Evolutionary conservation across 2,797 vertebrate genomes (phyloP).

Genomic region (Xenops minutus): DNA sequence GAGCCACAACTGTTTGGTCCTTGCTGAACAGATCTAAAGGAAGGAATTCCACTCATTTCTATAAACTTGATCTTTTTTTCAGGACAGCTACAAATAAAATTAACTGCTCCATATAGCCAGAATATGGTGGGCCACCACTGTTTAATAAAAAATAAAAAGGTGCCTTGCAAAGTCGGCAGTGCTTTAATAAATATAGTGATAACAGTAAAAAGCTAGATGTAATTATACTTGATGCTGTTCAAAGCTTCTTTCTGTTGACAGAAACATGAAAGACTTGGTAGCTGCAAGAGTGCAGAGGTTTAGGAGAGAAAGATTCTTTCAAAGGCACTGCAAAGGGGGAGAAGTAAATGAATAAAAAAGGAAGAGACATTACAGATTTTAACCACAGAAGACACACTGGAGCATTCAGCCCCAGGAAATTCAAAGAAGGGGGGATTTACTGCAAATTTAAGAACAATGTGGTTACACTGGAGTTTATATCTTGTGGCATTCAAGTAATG

Average conservation of each 20-base stretch:
- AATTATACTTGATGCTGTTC: not conserved
- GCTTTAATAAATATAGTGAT: not conserved
- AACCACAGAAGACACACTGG: not conserved
- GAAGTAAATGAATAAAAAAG: not conserved
- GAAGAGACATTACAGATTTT: not conserved
- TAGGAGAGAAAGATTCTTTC: not conserved
- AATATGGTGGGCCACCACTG: not conserved
- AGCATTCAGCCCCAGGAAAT: not conserved
- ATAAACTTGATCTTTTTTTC: not conserved
- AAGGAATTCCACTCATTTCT: not conserved
- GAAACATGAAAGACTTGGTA: not conserved
- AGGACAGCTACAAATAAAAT: not conserved
- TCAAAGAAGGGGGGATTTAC: not conserved
- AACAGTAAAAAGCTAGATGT: not conserved
- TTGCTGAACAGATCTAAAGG: not conserved
- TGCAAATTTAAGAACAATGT: conserved; percentile 23
- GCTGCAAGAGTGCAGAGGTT: not conserved
- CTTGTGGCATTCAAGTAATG: not conserved
- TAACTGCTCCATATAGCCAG: not conserved
- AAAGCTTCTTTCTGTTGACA: not conserved
- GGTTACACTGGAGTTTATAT: not conserved
- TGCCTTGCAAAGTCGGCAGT: not conserved
- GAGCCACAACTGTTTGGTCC: not conserved
- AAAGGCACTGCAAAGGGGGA: not conserved
- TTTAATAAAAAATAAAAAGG: not conserved